A percentile compares a stretch with the other conserved stretches of the same genome.
Conservation (phyloP, 2,113 vertebrate species). For the Cynoglossus semilaevis region DNA sequence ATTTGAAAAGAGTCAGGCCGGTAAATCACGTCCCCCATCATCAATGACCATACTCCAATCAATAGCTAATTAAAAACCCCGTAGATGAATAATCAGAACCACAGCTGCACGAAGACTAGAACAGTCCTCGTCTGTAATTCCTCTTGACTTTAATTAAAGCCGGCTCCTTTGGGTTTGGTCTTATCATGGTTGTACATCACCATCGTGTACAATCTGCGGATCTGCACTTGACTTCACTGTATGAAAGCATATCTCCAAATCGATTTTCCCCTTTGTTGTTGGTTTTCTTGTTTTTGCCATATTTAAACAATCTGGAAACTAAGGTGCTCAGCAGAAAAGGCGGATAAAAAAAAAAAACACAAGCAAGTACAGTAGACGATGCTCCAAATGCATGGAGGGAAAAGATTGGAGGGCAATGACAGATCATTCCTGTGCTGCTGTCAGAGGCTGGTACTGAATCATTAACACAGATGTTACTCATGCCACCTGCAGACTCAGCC, state of each 20-base stretch:
- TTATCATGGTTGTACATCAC: conserved; percentile 12
- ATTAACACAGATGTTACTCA: conserved; percentile 11
- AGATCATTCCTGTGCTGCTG: conserved; percentile 8
- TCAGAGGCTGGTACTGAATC: conserved; percentile 6
- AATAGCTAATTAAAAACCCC: conserved; percentile 14
- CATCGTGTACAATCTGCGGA: not conserved
- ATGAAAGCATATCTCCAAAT: not conserved
- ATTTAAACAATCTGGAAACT: not conserved
- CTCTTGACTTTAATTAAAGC: conserved; percentile 31
- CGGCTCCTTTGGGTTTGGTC: conserved; percentile 12
- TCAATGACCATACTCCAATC: not conserved
- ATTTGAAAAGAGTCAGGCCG: no score
- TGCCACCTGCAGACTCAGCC: conserved; percentile 1
- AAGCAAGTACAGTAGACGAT: conserved; percentile 11
- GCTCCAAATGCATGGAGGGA: conserved; percentile 15
- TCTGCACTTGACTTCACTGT: not conserved
- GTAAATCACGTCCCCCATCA: not conserved
- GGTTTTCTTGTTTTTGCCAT: not conserved
- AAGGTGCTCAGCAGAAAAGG: conserved; percentile 1
- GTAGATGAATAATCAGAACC: conserved; percentile 23
- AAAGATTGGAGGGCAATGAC: conserved; percentile 12
- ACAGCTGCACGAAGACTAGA: conserved; percentile 19
- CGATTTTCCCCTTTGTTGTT: no score
- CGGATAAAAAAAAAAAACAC: not conserved
- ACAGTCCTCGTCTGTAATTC: not conserved